Conservation (phyloP, 2,797 vertebrate species). For the Xerus rutilus region DNA sequence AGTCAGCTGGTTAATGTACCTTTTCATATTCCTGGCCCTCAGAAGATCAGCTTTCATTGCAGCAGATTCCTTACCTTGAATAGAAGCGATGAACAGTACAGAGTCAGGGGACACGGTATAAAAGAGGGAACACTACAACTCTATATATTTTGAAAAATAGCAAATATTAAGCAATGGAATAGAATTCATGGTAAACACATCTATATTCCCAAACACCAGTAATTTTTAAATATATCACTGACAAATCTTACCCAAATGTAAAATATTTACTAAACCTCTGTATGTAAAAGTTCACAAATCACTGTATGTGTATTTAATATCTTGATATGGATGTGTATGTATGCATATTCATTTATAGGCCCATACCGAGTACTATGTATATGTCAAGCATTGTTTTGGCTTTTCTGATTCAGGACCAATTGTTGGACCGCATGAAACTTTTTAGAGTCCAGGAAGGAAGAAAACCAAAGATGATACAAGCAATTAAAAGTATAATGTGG, state of each 20-base stretch:
- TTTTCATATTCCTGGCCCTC: slow-evolving; percentile 97
- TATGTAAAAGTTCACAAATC: neutral
- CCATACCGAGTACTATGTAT: neutral
- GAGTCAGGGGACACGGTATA: slow-evolving; percentile 9
- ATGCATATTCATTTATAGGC: neutral
- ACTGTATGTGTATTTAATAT: neutral
- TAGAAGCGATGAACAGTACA: slow-evolving; percentile 85
- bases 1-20: slow-evolving; percentile 98
- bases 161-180: neutral
- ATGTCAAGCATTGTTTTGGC: neutral
- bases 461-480: neutral
- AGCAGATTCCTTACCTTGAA: slow-evolving; percentile 96
- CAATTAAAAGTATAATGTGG: neutral
- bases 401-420: neutral
- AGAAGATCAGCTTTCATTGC: slow-evolving; percentile 98
- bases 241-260: neutral
- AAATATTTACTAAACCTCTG: neutral
- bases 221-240: slow-evolving; percentile 15
- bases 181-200: neutral
- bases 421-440: neutral
- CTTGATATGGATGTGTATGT: neutral
- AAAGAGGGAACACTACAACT: neutral
- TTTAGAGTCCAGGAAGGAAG: neutral
- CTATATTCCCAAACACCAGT: neutral
- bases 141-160: neutral